phyloP scores from a whole-genome alignment of 2,797 vertebrate species.

The Acipenser transmontanus region DNA sequence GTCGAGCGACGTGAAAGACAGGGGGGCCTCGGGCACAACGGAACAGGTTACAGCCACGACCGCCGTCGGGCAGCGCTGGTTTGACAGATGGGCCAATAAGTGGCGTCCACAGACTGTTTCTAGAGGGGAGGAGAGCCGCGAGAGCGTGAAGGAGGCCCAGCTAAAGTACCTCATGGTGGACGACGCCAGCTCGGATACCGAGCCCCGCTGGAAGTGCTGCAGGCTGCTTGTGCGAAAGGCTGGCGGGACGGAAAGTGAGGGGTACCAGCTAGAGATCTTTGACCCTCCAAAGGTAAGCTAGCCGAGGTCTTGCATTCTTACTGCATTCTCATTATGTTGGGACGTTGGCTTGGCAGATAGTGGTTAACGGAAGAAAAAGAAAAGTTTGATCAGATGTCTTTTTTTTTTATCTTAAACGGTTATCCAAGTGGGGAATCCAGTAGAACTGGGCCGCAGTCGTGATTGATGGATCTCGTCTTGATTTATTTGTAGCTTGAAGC shows the following conservation, averaged over 20 bases:
- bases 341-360: too few species aligned
- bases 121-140: conserved; percentile 53
- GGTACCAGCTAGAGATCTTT: conserved; percentile 79
- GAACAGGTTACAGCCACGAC: conserved; percentile 36
- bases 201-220: conserved; percentile 81
- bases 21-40: conserved; percentile 33
- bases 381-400: too few species aligned
- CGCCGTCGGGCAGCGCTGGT: conserved; percentile 24
- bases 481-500: too few species aligned
- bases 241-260: conserved; percentile 37
- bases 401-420: too few species aligned
- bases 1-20: conserved; percentile 31
- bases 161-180: conserved; percentile 85
- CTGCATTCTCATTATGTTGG: too few species aligned
- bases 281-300: conserved; percentile 88
- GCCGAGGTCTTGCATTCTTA: too few species aligned
- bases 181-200: conserved; percentile 80
- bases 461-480: too few species aligned
- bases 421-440: too few species aligned
- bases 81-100: conserved; percentile 36
- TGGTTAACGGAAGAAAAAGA: too few species aligned
- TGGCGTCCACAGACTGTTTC: conserved; percentile 58
- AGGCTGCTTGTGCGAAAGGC: conserved; percentile 77
- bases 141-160: conserved; percentile 74
- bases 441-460: too few species aligned